A percentile compares a stretch with the other conserved stretches of the same genome.
These are phyloP conservation scores for Spizaetus ornatus DNA, from an alignment of 2,113 vertebrate species.

Conservation along the genomic window DNA sequence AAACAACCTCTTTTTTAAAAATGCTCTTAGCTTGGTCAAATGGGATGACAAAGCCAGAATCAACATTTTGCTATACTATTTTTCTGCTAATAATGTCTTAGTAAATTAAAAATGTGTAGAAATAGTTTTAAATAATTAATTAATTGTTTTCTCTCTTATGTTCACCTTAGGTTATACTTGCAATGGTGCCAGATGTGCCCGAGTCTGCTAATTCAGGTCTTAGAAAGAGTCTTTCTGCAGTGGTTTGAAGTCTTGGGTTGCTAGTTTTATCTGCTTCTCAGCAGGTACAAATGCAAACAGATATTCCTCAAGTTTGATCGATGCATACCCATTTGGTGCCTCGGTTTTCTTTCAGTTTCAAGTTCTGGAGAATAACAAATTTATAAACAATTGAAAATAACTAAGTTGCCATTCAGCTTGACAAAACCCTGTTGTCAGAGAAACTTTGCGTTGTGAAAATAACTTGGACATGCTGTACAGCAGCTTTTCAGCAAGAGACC, in stretches of 20 bases:
- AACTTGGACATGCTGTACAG: background rate
- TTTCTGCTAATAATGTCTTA: background rate
- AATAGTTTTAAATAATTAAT: background rate
- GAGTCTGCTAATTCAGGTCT: background rate
- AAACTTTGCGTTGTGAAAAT: background rate
- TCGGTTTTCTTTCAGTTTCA: background rate
- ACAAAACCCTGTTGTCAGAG: background rate
- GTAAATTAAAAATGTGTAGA: background rate
- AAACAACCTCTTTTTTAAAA: background rate
- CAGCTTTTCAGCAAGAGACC: background rate
- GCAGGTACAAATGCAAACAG: background rate
- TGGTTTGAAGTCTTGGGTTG: background rate
- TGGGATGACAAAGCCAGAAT: background rate
- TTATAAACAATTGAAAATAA: background rate
- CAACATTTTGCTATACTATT: background rate
- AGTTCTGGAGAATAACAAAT: background rate
- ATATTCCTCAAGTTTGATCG: background rate
- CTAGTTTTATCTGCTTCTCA: background rate
- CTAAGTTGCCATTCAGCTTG: background rate
- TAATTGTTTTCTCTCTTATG: background rate
- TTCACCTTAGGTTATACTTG: background rate
- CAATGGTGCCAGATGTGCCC: background rate
- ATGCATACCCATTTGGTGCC: accelerated
- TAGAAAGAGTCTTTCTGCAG: background rate
- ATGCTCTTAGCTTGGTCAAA: background rate